phyloP scores from a whole-genome alignment of 1,140 invertebrate genomes.

The Atta cephalotes region DNA sequence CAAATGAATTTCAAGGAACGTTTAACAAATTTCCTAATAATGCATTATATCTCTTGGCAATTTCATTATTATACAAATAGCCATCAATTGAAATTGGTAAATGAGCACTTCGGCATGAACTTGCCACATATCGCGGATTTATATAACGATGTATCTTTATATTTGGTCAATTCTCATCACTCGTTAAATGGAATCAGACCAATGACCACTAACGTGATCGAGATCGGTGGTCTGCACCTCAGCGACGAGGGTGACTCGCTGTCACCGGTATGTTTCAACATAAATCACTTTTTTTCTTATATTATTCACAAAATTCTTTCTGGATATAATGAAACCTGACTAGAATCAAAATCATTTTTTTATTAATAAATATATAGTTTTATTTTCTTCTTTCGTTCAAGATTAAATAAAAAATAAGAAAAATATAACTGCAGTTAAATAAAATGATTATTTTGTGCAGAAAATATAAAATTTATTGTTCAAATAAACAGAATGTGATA shows the following conservation, averaged over 20 bases:
- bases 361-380: not conserved
- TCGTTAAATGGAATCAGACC: conserved; percentile 85
- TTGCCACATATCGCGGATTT: conserved; percentile 81
- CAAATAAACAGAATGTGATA: not conserved
- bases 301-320: not conserved
- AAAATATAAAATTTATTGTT: not conserved
- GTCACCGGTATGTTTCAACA: conserved; percentile 69
- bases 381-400: not conserved
- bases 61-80: conserved; percentile 60
- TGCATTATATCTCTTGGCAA: conserved; percentile 38
- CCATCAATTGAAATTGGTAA: conserved; percentile 69
- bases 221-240: conserved; percentile 88
- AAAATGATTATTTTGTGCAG: not conserved
- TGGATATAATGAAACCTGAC: not conserved
- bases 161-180: conserved; percentile 87
- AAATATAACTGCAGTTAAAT: not conserved
- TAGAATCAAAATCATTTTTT: not conserved
- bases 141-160: conserved; percentile 84
- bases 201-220: conserved; percentile 85
- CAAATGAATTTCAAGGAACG: conserved; percentile 89
- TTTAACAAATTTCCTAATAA: conserved; percentile 82
- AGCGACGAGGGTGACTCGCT: conserved; percentile 67
- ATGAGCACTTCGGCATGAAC: conserved; percentile 83
- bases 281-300: not conserved
- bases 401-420: not conserved